Conservation (phyloP, 2,797 vertebrate genomes). For the Orientallactaga sibirica region DNA sequence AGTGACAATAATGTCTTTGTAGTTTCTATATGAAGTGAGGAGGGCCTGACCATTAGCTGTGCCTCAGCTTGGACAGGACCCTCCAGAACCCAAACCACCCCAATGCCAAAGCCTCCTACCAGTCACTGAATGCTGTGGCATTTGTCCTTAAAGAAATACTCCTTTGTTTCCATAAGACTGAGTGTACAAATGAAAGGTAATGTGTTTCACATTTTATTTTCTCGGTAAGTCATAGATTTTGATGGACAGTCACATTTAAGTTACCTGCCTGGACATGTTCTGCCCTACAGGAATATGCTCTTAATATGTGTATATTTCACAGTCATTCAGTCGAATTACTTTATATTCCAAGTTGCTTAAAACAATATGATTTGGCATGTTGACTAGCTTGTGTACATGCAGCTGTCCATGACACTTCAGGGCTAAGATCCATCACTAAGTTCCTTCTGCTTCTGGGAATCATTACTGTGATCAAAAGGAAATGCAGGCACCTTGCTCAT, state of each 20-base stretch:
- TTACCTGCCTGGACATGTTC: not conserved
- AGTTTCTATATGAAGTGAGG: not conserved
- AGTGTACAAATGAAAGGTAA: not conserved
- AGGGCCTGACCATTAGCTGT: not conserved
- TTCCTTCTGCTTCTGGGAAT: not conserved
- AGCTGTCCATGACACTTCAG: not conserved
- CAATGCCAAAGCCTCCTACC: not conserved
- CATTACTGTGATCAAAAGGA: not conserved
- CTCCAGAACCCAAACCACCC: too few relatives aligned
- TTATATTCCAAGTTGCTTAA: slow-evolving; percentile 43
- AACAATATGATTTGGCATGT: not conserved
- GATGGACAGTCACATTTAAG: not conserved
- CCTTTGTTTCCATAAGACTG: not conserved
- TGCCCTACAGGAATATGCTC: not conserved
- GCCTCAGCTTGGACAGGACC: not conserved
- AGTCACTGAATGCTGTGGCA: too few relatives aligned
- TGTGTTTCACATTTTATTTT: not conserved
- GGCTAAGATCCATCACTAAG: not conserved
- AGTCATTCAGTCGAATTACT: slow-evolving; percentile 11
- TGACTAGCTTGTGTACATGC: not conserved
- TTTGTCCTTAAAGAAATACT: not conserved
- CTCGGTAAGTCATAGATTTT: not conserved
- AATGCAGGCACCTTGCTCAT: not conserved
- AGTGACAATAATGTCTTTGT: not conserved
- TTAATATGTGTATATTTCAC: slow-evolving; percentile 20